Evolutionary conservation across 2,888 invertebrate genomes (phyloP), one percentile per base, ranked within the genome.

Genomic region (Coleophora flavipennella): DNA sequence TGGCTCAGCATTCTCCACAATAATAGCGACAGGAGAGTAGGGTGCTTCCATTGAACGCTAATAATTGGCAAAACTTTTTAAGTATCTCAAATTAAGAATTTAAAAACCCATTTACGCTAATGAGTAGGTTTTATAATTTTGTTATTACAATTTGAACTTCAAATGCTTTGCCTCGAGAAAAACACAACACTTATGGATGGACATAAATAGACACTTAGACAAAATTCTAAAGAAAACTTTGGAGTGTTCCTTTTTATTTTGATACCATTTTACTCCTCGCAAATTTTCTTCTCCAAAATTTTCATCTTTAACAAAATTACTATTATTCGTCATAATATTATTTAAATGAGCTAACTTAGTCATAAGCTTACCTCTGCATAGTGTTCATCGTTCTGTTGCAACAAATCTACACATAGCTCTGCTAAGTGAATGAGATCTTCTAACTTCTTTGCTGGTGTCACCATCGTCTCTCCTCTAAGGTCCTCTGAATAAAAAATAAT

Each of bases 341-440:
- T n/a, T n/a, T n/a, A n/a, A n/a, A n/a, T n/a, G n/a, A n/a, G n/a
- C 1, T 32, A 11, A 10, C 11, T 13, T 40, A 4, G 20, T n/a
- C n/a, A n/a, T n/a, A n/a, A n/a, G 20, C 37, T 85, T 89, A 99
- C 99, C 95, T 99, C 99, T 51, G 99, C 97, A 83, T 99, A 99
- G 76, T 99, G 98, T 79, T 99, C 99, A 86, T 99, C 99, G 72
- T 99, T 99, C 81, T 99, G 99, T 78, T 99, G 99, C 48, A 99
- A 85, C 31, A 99, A 89, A 76, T 99, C 99, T 39, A 99, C 98
- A 83, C 99, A 99, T 34, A 99, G 88, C 73, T 99, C 99, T 10
- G 99, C 97, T 53, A 99, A 89, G 71, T 96, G 97, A 62, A 98
- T 96, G 41, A 99, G 88, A 72, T 99, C 98, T 72, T 99, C 98